Evolutionary conservation across 2,888 invertebrate genomes (phyloP), one percentile per base, ranked within the genome.

Genomic region (Dynastes grantii): DNA sequence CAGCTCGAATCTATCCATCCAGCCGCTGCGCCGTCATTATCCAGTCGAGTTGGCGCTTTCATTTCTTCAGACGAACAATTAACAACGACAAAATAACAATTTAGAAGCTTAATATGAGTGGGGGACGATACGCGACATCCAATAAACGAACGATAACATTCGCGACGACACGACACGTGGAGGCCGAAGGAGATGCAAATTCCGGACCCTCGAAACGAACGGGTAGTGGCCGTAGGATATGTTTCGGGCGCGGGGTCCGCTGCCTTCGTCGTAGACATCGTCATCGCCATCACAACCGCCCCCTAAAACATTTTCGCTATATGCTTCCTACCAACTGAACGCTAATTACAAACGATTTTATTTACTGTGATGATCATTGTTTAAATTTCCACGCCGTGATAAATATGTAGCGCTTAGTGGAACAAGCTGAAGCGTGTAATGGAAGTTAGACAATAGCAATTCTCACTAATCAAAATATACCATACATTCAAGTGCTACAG

Each of bases 51-150:
- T 73, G 73, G 73, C 73, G 45, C 61, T 73, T 73, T 73, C 73
- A 61, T 73, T 73, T 73, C 73, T 73, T 73, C 73, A 73, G 70
- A 77, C 67, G 70, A 77, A 77, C 77, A 77, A 77, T 77, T 77
- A 77, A 77, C 77, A 65, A 76, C 65, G 68, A 77, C 77, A 70
- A 68, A 77, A 77, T 77, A 77, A 77, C 77, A 77, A 77, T 77
- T 77, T 77, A 67, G 73, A 37, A 61, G 77, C 61, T 70, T 70
- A 77, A 77, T 70, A 68, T 63, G 58, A 37, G 27, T 16, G 37
- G 65, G 65, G 55, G n/a, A n/a, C 55, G n/a, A 55, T 45, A 68
- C 45, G 68, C 65, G 22, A 68, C 49, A 68, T 49, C 68, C 49
- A 68, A 51, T 49, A 51, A 68, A 51, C 68, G 68, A 68, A 51